Percentiles rank a stretch among this genome's conserved stretches.
phyloP scores from a whole-genome alignment of 2,113 vertebrate species.

The Furnarius figulus region DNA sequence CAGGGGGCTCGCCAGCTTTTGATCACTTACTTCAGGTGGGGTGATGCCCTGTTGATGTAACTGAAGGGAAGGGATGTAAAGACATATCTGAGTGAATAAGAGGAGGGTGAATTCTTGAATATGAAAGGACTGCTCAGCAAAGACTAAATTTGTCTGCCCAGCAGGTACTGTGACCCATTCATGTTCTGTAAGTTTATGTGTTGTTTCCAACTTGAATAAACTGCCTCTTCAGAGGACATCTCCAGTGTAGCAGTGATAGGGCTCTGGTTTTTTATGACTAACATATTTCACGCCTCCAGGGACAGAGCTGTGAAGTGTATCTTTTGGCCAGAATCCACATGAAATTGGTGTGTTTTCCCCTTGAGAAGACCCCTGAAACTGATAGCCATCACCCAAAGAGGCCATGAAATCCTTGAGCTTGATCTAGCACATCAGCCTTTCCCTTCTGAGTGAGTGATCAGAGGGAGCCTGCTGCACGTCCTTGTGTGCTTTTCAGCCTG shows the following conservation, averaged over 20 bases:
- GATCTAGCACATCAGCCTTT: background rate
- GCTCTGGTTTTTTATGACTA: background rate
- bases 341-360: background rate
- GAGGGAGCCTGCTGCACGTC: background rate
- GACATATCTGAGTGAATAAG: background rate
- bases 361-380: background rate
- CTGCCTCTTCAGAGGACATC: background rate
- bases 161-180: background rate
- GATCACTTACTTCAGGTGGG: too few relatives aligned
- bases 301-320: background rate
- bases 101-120: background rate
- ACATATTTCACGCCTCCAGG: background rate
- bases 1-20: background rate
- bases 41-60: background rate
- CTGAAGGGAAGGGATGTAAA: background rate
- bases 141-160: background rate
- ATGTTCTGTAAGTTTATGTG: background rate
- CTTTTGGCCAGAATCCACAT: background rate
- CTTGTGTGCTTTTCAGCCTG: background rate
- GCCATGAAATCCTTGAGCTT: background rate
- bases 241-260: background rate
- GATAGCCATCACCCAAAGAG: background rate
- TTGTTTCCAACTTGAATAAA: background rate
- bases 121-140: background rate
- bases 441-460: rapidly evolving